Evolutionary conservation across 37 sponge, comb jelly and placozoan genomes (phyloP).

Genomic region (Chondrilla cf. caribensis): DNA sequence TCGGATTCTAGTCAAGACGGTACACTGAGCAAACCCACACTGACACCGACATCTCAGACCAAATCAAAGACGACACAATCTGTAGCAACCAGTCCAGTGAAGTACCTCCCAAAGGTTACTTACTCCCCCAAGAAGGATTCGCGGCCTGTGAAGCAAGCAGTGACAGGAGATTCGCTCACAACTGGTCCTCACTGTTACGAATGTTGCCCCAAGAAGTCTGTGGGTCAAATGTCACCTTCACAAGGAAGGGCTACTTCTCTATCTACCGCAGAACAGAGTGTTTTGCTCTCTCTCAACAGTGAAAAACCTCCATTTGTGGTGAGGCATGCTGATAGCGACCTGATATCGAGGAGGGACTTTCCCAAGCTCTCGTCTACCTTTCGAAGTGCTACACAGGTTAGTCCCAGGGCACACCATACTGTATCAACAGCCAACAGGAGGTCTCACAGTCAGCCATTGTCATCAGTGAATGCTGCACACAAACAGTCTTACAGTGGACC

Average conservation of each 20-base stretch:
- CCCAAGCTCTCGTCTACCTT: slow-evolving; percentile 8
- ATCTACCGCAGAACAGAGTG: not conserved
- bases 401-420: not conserved
- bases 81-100: not conserved
- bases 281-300: not conserved
- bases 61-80: not conserved
- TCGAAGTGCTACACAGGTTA: not conserved
- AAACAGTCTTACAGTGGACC: not conserved
- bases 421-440: not conserved
- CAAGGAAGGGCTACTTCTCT: not conserved
- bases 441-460: not conserved
- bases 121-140: not conserved
- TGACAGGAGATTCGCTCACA: not conserved
- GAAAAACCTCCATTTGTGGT: slow-evolving; percentile 58
- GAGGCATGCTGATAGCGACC: slow-evolving; percentile 23
- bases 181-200: slow-evolving; percentile 56
- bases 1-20: slow-evolving; percentile 25
- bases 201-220: slow-evolving; percentile 37
- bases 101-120: not conserved
- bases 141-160: too few species aligned
- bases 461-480: not conserved
- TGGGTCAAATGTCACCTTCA: not conserved
- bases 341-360: slow-evolving; percentile 52
- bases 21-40: not conserved
- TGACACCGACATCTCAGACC: not conserved